Conservation (phyloP, 2,113 vertebrate species). For the Kryptolebias marmoratus region DNA sequence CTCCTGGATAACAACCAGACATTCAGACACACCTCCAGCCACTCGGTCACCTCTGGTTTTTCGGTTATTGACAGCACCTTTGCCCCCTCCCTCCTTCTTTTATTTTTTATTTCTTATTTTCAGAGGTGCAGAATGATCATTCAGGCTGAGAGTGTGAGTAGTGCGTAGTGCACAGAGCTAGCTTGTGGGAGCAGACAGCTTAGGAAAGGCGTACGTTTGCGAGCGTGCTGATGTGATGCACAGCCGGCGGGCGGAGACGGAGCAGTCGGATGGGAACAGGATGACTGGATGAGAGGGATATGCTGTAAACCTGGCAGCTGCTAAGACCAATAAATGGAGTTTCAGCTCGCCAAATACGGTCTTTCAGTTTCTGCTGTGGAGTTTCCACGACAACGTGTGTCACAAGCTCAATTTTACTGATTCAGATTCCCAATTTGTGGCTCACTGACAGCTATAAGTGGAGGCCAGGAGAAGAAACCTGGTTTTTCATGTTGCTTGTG, state of each 20-base stretch:
- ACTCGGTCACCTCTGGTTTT: constrained; percentile 32
- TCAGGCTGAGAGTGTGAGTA: constrained; percentile 80
- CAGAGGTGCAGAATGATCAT: constrained; percentile 80
- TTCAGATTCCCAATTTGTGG: background rate
- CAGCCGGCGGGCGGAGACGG: constrained; percentile 35
- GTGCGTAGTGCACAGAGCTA: constrained; percentile 65
- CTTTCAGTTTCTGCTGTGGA: constrained; percentile 23
- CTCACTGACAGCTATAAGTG: background rate
- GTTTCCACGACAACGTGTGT: constrained; percentile 58
- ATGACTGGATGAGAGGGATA: constrained; percentile 49
- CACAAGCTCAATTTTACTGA: background rate
- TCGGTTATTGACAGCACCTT: constrained; percentile 59
- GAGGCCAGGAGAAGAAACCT: constrained; percentile 7
- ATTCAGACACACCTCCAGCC: constrained; percentile 25
- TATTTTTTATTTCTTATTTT: constrained; percentile 64
- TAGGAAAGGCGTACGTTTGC: constrained; percentile 46
- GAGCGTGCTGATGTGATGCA: constrained; percentile 51
- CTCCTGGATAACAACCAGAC: background rate
- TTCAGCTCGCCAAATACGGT: constrained; percentile 32
- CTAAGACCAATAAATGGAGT: constrained; percentile 36
- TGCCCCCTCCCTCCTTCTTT: constrained; percentile 44
- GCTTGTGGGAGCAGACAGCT: constrained; percentile 58
- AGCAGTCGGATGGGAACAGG: constrained; percentile 44
- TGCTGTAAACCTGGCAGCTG: constrained; percentile 44
- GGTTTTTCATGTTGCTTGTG: background rate